These are phyloP conservation scores for Oxygymnocypris stewartii DNA, from an alignment of 2,113 vertebrate species.

Conservation along the genomic window DNA sequence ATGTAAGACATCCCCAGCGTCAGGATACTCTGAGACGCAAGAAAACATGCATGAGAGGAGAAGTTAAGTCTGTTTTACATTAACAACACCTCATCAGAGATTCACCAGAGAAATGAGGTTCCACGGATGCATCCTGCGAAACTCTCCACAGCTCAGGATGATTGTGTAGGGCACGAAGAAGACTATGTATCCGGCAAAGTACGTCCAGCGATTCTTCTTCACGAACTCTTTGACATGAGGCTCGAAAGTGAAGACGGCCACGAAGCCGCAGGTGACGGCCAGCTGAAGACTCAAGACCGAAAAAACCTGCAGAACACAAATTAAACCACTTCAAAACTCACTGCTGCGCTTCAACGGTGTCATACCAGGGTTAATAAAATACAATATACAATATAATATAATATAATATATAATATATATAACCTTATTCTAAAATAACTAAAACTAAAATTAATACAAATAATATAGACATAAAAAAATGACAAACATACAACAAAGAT, in stretches of 20 bases:
- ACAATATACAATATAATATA: no score
- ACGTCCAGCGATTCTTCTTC: constrained; percentile 82
- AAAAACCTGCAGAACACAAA: constrained; percentile 81
- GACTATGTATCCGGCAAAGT: constrained; percentile 87
- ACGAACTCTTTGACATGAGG: constrained; percentile 82
- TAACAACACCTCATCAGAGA: background rate
- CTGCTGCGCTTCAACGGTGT: no score
- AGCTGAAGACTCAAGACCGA: constrained; percentile 91
- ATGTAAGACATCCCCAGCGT: constrained; percentile 94
- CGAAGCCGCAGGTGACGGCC: constrained; percentile 82
- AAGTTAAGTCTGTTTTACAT: background rate
- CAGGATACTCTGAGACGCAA: constrained; percentile 80
- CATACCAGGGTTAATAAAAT: no score
- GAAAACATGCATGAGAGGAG: background rate
- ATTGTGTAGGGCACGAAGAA: constrained; percentile 90
- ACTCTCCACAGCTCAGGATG: constrained; percentile 93
- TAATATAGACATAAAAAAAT: no score
- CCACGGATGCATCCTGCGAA: constrained; percentile 93
- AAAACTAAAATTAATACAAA: no score
- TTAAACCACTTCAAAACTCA: background rate
- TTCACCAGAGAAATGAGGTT: constrained; percentile 89
- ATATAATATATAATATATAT: no score
- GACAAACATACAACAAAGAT: no score
- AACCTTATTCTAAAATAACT: no score
- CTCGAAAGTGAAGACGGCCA: constrained; percentile 89